A percentile compares a stretch with the other conserved stretches of the same genome.
Evolutionary conservation across 2,888 invertebrate genomes (phyloP).

Genomic region (Oconnorella tubifera): DNA sequence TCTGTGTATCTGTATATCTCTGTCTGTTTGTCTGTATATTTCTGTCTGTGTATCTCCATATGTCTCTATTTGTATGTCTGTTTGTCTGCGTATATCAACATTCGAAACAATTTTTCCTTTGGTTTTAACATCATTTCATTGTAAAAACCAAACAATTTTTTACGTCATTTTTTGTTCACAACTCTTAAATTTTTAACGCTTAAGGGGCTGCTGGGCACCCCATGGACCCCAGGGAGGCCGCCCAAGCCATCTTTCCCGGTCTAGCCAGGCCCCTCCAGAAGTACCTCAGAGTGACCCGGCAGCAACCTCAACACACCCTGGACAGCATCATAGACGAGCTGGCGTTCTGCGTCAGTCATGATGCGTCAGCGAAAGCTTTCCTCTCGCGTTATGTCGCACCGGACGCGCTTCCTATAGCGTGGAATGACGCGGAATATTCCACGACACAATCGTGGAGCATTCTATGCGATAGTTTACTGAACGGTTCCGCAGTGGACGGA

Average conservation of each 20-base stretch:
- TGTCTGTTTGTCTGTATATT: too few species aligned
- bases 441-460: slow-evolving; percentile 87
- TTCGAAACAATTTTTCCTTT: too few species aligned
- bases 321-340: slow-evolving; percentile 87
- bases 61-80: too few species aligned
- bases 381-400: slow-evolving; percentile 80
- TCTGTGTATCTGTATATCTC: too few species aligned
- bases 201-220: too few species aligned
- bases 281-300: slow-evolving; percentile 87
- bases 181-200: too few species aligned
- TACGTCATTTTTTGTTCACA: too few species aligned
- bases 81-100: too few species aligned
- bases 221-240: slow-evolving; percentile 92
- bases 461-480: slow-evolving; percentile 85
- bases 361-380: slow-evolving; percentile 89
- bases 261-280: slow-evolving; percentile 94
- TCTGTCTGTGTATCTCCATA: too few species aligned
- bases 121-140: too few species aligned
- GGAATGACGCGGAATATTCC: slow-evolving; percentile 46
- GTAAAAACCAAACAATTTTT: too few species aligned
- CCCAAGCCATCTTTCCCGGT: slow-evolving; percentile 94
- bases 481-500: slow-evolving; percentile 77
- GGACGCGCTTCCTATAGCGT: slow-evolving; percentile 60
- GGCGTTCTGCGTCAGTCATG: slow-evolving; percentile 85
- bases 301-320: slow-evolving; percentile 91